Evolutionary conservation across 2,113 vertebrate species (phyloP), one percentile per base, ranked within the genome.

Genomic region (Cariama cristata): DNA sequence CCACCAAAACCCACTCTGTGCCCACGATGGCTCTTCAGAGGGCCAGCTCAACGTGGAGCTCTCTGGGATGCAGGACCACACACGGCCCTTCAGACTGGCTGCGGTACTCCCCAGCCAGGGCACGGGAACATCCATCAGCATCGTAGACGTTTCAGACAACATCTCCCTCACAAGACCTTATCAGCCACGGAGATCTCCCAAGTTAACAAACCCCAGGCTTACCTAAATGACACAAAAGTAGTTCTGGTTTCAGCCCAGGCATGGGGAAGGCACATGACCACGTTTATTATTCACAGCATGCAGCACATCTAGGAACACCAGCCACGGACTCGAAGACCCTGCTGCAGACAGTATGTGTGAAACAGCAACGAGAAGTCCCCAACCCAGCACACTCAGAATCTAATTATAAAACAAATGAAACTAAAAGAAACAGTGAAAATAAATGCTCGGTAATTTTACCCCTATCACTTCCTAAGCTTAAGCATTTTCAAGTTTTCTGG

Each of bases 221-320:
- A n/a, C 38, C 81, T 12, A 47, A 52, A 47, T 5, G 44, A 64
- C 44, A 58, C 38, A 35, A 2, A 19, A 38, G 16, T 3, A 32
- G 35, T 16, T 64, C 62, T 64, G 58, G 28, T 53, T 81, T 59
- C 63, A 47, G 55, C 53, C 66, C 62, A 14, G 27, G 45, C 60
- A 30, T 0, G 27, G 53, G 30, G 52, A 55, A 23, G 35, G 27
- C 56, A 44, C 44, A 16, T 1, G 17, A 24, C 20, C 10, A 4
- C 6, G 3, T 12, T 38, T 5, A 9, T 24, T 17, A 12, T 14
- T 8, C 1, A 2, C 45, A 59, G 32, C 6, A 0, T 7, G 23
- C 28, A 27, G 86, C 59, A 24, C 60, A 12, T 4, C 9, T 8
- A 24, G 49, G 44, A 79, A 38, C n/a, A 40, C 4, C 73, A 47